These are phyloP conservation scores for Rhabdophis nuchalis DNA, from an alignment of 2,797 vertebrate species.

Conservation along the genomic window DNA sequence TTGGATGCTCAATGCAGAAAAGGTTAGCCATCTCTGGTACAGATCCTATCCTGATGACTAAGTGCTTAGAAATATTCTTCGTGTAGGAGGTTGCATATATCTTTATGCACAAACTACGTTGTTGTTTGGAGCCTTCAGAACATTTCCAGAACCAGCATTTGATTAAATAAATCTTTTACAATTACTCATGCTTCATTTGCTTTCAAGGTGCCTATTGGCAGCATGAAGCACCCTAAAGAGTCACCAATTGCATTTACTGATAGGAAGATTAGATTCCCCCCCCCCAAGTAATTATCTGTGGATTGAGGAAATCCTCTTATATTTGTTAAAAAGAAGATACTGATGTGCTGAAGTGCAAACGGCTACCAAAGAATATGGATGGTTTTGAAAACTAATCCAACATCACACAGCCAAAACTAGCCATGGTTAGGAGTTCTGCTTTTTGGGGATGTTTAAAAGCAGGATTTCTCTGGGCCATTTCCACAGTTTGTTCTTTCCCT, in stretches of 20 bases:
- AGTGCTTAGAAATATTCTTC: background rate
- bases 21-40: too few species aligned
- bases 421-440: background rate
- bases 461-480: background rate
- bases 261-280: background rate
- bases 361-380: background rate
- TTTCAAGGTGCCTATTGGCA: background rate
- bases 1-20: too few species aligned
- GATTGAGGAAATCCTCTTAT: background rate
- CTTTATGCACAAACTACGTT: background rate
- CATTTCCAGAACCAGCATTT: background rate
- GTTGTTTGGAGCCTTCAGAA: background rate
- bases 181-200: background rate
- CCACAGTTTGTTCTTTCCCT: background rate
- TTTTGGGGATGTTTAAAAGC: background rate
- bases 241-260: background rate
- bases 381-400: background rate
- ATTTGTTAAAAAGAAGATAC: background rate
- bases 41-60: background rate
- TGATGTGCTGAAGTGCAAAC: background rate
- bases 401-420: background rate
- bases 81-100: background rate
- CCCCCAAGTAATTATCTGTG: background rate
- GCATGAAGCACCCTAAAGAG: background rate
- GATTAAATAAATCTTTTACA: background rate